Evolutionary conservation across 2,888 invertebrate species (phyloP).

Genomic region (Parthenolecanium corni): DNA sequence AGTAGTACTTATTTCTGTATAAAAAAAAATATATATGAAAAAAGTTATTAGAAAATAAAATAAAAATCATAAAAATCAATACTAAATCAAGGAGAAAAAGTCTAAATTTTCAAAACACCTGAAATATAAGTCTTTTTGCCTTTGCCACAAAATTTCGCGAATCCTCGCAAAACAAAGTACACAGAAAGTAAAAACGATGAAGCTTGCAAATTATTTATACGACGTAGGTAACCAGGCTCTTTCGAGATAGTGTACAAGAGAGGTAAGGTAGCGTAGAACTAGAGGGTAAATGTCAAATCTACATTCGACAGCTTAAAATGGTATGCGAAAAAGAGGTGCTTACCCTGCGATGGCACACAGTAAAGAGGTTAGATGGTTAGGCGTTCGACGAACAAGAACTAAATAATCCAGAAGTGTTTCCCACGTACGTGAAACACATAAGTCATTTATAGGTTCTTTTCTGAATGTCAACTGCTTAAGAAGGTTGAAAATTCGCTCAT

Average conservation of each 20-base stretch:
- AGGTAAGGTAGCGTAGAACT: too few relatives aligned
- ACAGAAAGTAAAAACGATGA: background rate
- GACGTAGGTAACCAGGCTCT: too few relatives aligned
- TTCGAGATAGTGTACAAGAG: too few relatives aligned
- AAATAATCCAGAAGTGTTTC: slow-evolving; percentile 23
- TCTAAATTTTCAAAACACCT: too few relatives aligned
- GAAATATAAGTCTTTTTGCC: too few relatives aligned
- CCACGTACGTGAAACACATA: slow-evolving; percentile 13
- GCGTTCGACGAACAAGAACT: slow-evolving; percentile 5
- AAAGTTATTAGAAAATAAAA: background rate
- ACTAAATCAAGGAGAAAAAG: too few relatives aligned
- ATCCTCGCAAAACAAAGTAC: too few relatives aligned
- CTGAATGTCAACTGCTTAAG: slow-evolving; percentile 11
- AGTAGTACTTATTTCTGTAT: background rate
- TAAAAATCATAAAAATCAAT: background rate
- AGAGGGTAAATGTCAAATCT: background rate
- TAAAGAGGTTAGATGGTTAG: background rate
- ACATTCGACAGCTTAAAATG: too few relatives aligned
- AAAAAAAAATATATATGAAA: background rate
- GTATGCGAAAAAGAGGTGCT: too few relatives aligned
- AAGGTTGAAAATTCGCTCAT: slow-evolving; percentile 20
- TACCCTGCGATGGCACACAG: slow-evolving; percentile 19
- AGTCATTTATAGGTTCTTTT: slow-evolving; percentile 2
- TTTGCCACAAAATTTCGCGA: too few relatives aligned
- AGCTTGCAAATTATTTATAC: background rate